Percentiles rank a stretch among this genome's conserved stretches.
These are phyloP conservation scores for Archivesica marissinica DNA, from an alignment of 1,140 invertebrate genomes.

Conservation along the genomic window DNA sequence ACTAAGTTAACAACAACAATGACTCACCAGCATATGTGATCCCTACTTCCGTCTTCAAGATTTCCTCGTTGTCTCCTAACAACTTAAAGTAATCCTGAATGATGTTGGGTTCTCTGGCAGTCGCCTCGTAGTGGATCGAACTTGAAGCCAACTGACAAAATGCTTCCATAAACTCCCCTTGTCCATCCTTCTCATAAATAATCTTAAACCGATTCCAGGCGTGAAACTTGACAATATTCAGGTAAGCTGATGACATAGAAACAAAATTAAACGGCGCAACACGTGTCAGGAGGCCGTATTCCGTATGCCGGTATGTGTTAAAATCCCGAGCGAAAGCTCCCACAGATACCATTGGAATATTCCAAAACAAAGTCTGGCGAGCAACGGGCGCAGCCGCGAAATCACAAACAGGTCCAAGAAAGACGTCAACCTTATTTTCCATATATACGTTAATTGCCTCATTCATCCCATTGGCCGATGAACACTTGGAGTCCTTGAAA, in stretches of 20 bases:
- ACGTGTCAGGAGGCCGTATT: slow-evolving; percentile 92
- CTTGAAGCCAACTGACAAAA: slow-evolving; percentile 83
- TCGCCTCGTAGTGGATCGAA: slow-evolving; percentile 72
- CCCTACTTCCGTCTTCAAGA: slow-evolving; percentile 33
- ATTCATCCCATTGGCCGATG: slow-evolving; percentile 70
- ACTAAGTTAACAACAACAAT: background rate
- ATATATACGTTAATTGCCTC: slow-evolving; percentile 78
- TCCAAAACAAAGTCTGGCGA: slow-evolving; percentile 91
- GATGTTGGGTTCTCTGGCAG: background rate
- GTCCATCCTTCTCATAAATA: slow-evolving; percentile 89
- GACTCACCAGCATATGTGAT: slow-evolving; percentile 27
- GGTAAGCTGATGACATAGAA: slow-evolving; percentile 88
- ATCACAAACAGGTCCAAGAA: slow-evolving; percentile 95
- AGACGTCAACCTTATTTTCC: slow-evolving; percentile 87
- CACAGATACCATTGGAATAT: slow-evolving; percentile 93
- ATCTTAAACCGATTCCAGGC: slow-evolving; percentile 89
- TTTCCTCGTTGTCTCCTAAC: background rate
- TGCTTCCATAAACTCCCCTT: slow-evolving; percentile 83
- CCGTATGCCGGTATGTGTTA: slow-evolving; percentile 78
- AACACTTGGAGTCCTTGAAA: slow-evolving; percentile 75
- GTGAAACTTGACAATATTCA: slow-evolving; percentile 87
- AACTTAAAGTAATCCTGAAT: slow-evolving; percentile 60
- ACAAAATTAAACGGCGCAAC: slow-evolving; percentile 92
- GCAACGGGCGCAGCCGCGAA: slow-evolving; percentile 96
- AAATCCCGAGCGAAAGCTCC: slow-evolving; percentile 94